phyloP scores from a whole-genome alignment of 2,888 invertebrate genomes.

The Megastigmus dorsalis region DNA sequence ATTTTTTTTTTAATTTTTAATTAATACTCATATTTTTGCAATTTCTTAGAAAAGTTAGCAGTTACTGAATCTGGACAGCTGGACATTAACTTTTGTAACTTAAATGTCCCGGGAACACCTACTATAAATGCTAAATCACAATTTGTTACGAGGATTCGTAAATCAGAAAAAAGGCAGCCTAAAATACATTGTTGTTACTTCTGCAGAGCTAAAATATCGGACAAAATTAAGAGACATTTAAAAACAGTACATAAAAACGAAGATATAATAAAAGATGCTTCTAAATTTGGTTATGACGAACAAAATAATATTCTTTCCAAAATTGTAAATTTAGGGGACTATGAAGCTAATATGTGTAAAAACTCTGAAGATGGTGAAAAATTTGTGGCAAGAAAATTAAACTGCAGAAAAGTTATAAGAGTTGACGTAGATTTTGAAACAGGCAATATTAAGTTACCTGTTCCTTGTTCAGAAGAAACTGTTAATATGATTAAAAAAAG shows the following conservation, averaged over 20 bases:
- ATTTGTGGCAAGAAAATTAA: not conserved
- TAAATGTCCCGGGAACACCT: not conserved
- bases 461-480: no score
- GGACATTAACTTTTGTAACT: not conserved
- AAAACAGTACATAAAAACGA: not conserved
- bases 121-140: not conserved
- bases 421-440: not conserved
- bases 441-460: no score
- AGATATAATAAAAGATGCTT: not conserved
- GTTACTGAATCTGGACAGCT: no score
- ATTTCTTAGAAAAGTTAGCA: no score
- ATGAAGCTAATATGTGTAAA: not conserved
- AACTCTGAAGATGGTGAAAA: not conserved
- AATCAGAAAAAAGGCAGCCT: not conserved
- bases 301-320: not conserved
- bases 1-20: no score
- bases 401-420: not conserved
- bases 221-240: not conserved
- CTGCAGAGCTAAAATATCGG: not conserved
- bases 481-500: no score
- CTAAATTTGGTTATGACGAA: not conserved
- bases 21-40: no score
- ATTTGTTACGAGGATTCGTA: not conserved
- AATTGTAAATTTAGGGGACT: not conserved
- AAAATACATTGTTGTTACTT: not conserved